Base-by-base conservation (phyloP, 2,113 vertebrate genomes). In the Circaetus gallicus region DNA sequence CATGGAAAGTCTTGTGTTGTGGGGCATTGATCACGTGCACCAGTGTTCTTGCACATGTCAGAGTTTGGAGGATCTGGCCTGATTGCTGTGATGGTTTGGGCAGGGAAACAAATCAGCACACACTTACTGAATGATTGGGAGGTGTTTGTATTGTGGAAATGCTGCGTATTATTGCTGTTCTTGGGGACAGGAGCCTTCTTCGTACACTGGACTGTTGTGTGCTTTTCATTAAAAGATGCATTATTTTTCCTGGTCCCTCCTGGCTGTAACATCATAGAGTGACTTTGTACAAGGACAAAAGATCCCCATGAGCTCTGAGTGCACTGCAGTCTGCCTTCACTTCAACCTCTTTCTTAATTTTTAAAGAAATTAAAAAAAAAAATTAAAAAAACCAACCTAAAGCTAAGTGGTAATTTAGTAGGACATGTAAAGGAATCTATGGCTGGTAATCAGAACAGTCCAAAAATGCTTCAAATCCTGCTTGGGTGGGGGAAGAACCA, bases 251-350 rank as follows among this genome's bases (percentile, higher is more conserved):
- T 13, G 31, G 49, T 93, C 87, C 86, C 91, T 93, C 77, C 87
- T 86, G 91, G 69, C 82, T 92, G 76, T 90, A 97, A 71, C 89
- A 86, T 94, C 70, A 38, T 3, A 71, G 86, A 69, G 31, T 82
- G 92, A 94, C 94, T 95, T 97, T 96, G 95, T 92, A 71, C 71
- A 95, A 95, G 95, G 97, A 95, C 97, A 95, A 92, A 96, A 86
- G 94, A 96, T 96, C 93, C 93, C 93, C 91, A 72, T 0, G 49
- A 95, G 94, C 86, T 81, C 62, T 25, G 56, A 89, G 67, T 50
- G 74, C 6, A 1, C 76, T 90, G 76, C 92, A 82, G 80, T 73
- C 87, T 92, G 90, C 70, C 62, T 95, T 93, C 49, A 15, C 81
- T 80, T 92, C 92, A 84, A 49, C 80, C 53, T 69, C 65, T 92